Conservation (phyloP, 2,888 invertebrate genomes). For the Noctuana brunneofusca region DNA sequence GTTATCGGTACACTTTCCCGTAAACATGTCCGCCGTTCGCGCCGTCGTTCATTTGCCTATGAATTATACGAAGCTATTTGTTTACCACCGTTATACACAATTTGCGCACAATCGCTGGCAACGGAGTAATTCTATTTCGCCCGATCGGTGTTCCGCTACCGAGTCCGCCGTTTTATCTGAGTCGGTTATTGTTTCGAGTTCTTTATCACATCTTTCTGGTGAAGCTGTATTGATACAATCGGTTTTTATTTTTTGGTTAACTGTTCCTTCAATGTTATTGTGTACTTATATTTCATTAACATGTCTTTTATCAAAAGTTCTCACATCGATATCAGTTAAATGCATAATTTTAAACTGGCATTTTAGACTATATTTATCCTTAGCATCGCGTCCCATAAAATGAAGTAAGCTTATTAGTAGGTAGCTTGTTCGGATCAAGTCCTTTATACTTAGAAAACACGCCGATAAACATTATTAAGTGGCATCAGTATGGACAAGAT, state of each 20-base stretch:
- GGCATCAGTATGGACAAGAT: conserved; percentile 30
- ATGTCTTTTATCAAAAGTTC: too few species aligned
- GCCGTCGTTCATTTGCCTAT: conserved; percentile 31
- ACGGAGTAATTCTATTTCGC: conserved; percentile 29
- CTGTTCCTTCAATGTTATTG: too few species aligned
- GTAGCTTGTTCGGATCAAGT: conserved; percentile 19
- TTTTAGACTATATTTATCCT: too few species aligned
- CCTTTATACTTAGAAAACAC: conserved; percentile 19
- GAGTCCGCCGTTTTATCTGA: conserved; percentile 10
- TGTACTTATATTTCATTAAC: too few species aligned
- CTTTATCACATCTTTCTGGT: conserved; percentile 16
- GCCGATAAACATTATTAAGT: conserved; percentile 31
- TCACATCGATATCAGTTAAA: too few species aligned
- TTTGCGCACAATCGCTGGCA: conserved; percentile 15
- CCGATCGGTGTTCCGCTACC: conserved; percentile 25
- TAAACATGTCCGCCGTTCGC: conserved; percentile 40
- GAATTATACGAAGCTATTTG: conserved; percentile 35
- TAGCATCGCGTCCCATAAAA: not conserved
- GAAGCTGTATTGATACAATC: conserved; percentile 5
- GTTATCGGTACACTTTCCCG: conserved; percentile 47
- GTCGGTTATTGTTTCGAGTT: conserved; percentile 26
- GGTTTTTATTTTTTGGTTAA: conserved; percentile 7
- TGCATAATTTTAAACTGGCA: too few species aligned
- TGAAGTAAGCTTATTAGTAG: conserved; percentile 18
- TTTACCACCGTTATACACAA: conserved; percentile 37